Evolutionary conservation across 2,797 vertebrate genomes (phyloP), one percentile per base, ranked within the genome.

Genomic region (Ctenopoma kingsleyae): DNA sequence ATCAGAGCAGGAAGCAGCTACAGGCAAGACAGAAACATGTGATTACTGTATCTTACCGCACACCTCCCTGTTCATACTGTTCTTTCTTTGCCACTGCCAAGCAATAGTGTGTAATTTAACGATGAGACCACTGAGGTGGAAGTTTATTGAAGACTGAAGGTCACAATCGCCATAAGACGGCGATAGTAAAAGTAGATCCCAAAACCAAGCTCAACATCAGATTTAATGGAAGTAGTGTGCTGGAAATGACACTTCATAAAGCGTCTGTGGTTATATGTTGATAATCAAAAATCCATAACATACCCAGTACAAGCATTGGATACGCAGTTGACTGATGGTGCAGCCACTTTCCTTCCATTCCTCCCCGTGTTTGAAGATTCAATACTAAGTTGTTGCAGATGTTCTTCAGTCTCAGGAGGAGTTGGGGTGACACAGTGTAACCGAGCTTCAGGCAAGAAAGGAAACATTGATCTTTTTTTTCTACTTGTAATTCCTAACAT

Each of bases 1-100:
- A 94, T 97, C 84, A 93, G 82, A 88, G 89, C 89, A 53, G 93
- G 95, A 75, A 87, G 81, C 83, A 91, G 76, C 51, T 89, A 85
- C 85, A 95, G 93, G 96, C 93, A 94, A 91, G 83, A n/a, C 2
- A 66, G 11, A 70, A 4, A 11, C 1, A 20, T 10, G 20, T 23
- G 5, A 43, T 54, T 15, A 54, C 12, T 10, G 36, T 23, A 5
- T 41, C 19, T 19, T 1, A 22, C 15, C 25, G 19, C n/a, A 51
- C 40, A 22, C n/a, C 46, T 30, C 15, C 4, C 11, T 23, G 2
- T 35, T 25, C 35, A 7, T 17, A 35, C 38, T 17, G 32, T 10
- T 0, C 5, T 41, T 50, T 46, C 4, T 2, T 23, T 23, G n/a
- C n/a, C n/a, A n/a, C n/a, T n/a, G n/a, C 22, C 38, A 13, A 15